Conservation (phyloP, 1,140 invertebrate species). For the Subanguina moxae region DNA sequence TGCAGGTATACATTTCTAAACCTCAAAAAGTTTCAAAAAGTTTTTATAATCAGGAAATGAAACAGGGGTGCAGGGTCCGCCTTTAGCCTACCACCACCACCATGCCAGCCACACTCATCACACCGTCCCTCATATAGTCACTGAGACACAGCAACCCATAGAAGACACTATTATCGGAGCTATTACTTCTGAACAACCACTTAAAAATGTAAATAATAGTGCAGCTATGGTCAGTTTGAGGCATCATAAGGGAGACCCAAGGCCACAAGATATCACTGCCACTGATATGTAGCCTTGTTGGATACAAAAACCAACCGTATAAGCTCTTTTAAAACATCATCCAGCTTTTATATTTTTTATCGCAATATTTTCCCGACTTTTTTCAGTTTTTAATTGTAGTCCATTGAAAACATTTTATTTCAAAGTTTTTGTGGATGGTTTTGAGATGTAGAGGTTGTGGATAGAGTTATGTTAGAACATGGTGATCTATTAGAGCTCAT, state of each 20-base stretch:
- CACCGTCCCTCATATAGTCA: not conserved
- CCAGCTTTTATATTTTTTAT: too few species aligned
- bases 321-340: too few species aligned
- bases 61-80: not conserved
- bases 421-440: too few species aligned
- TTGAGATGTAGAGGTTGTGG: too few species aligned
- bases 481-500: too few species aligned
- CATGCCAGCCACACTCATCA: conserved; percentile 4
- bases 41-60: not conserved
- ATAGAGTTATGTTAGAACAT: too few species aligned
- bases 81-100: not conserved
- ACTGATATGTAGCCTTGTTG: not conserved
- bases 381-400: too few species aligned
- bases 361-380: too few species aligned
- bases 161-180: not conserved
- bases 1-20: not conserved
- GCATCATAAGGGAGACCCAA: not conserved
- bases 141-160: not conserved
- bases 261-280: not conserved
- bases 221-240: not conserved
- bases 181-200: not conserved
- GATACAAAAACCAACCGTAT: too few species aligned
- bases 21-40: not conserved
- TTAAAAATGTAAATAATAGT: not conserved
- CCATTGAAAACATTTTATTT: too few species aligned